Percentiles rank a stretch among this genome's conserved stretches.
These are phyloP conservation scores for Anastatus disparis DNA, from an alignment of 1,140 invertebrate genomes.

Conservation along the genomic window DNA sequence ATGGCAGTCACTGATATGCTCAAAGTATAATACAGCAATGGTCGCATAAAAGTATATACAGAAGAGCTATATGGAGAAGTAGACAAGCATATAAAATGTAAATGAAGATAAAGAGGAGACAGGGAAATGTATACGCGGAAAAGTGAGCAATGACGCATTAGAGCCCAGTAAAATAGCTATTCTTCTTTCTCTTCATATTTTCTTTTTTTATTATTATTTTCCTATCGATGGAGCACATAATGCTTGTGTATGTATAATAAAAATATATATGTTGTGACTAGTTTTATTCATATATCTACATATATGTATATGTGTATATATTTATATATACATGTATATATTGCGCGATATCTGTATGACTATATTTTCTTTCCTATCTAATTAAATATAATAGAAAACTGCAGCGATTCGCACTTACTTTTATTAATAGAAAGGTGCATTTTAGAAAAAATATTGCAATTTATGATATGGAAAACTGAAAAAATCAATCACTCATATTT, in stretches of 20 bases:
- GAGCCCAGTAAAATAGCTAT: slow-evolving; percentile 54
- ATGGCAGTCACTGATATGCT: neutral
- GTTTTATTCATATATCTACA: slow-evolving; percentile 53
- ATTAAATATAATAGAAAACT: slow-evolving; percentile 12
- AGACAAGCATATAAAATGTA: neutral
- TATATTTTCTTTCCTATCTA: neutral
- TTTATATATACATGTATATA: slow-evolving; percentile 25
- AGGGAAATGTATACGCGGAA: neutral
- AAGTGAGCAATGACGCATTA: slow-evolving; percentile 46
- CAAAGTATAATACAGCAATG: neutral
- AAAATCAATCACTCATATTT: neutral
- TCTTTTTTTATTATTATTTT: slow-evolving; percentile 46
- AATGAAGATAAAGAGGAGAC: slow-evolving; percentile 13
- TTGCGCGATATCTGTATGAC: neutral
- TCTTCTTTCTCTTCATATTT: slow-evolving; percentile 46
- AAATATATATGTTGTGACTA: slow-evolving; percentile 62
- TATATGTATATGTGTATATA: neutral
- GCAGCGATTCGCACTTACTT: slow-evolving; percentile 42
- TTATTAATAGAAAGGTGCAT: too few relatives aligned
- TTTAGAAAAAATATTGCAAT: too few relatives aligned
- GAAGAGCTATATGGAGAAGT: neutral
- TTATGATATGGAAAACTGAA: too few relatives aligned
- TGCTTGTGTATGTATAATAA: slow-evolving; percentile 67
- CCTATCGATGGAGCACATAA: slow-evolving; percentile 63
- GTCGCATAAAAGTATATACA: neutral